Evolutionary conservation across 2,888 invertebrate genomes (phyloP).

Genomic region (Ceramica pisi): DNA sequence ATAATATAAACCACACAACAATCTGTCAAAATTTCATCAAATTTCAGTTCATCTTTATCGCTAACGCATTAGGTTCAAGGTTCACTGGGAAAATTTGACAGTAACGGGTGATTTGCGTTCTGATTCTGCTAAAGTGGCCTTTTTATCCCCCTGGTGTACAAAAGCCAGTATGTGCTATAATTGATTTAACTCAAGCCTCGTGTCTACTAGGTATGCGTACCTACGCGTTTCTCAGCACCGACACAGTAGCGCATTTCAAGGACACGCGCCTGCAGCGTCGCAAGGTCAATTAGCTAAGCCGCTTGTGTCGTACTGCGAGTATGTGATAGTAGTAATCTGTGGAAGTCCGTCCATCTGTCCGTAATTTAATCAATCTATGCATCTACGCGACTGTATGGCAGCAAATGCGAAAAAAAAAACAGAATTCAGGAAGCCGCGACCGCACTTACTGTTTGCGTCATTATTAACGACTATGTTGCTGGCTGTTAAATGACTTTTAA

Average conservation of each 20-base stretch:
- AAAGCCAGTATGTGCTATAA: too few species aligned
- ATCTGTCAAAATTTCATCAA: too few species aligned
- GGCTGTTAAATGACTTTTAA: background rate
- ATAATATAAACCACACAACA: too few species aligned
- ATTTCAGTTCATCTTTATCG: too few species aligned
- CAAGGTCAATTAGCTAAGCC: conserved; percentile 55
- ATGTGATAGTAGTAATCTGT: conserved; percentile 36
- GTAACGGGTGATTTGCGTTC: too few species aligned
- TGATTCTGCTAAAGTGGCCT: too few species aligned
- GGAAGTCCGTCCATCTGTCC: conserved; percentile 9
- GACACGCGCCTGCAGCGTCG: conserved; percentile 54
- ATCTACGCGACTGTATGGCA: conserved; percentile 14
- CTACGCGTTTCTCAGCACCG: background rate
- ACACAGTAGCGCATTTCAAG: conserved; percentile 44
- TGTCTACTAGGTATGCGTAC: conserved; percentile 1
- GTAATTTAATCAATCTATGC: conserved; percentile 42
- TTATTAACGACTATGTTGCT: background rate
- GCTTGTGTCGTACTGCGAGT: conserved; percentile 18
- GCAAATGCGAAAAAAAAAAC: conserved; percentile 24
- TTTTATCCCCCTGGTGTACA: too few species aligned
- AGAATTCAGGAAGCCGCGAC: background rate
- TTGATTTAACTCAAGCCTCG: background rate
- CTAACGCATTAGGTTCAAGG: too few species aligned
- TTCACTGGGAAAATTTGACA: too few species aligned
- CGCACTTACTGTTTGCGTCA: conserved; percentile 2